Evolutionary conservation across 2,888 invertebrate genomes (phyloP), one percentile per base, ranked within the genome.

Genomic region (Epistrophella euchroma): DNA sequence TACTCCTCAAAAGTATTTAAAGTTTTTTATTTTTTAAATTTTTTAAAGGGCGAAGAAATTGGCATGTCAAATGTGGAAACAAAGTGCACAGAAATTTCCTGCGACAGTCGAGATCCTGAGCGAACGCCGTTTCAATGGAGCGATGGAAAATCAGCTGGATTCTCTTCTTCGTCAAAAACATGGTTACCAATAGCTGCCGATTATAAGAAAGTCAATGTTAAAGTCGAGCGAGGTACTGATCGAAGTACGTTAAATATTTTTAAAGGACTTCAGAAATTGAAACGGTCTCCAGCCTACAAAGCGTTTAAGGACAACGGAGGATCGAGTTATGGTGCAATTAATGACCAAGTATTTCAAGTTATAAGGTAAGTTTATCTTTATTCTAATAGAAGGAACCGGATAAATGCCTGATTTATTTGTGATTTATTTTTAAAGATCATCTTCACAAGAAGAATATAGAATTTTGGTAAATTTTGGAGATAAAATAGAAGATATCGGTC

Each of bases 171-270:
- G 2, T 90, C 89, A 0, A 74, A 66, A 0, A 94, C 96, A 0
- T 96, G 96, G 96, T 90, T 96, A 10, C 96, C 96, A 0, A 93
- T 96, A 0, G 93, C 95, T 79, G 90, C 93, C 0, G 95, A 96
- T 89, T 96, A 94, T 89, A 89, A 88, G 83, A 93, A 92, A 11
- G 90, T 94, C 11, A 96, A 96, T 90, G 93, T 95, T 37, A 93
- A 91, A 55, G 92, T 91, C 0, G 94, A 96, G 89, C 94, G 93
- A 52, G 89, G 89, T 0, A 92, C 93, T 7, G 77, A 87, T 0
- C 91, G 93, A 4, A 95, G 95, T 62, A 94, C 95, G 84, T 94
- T 93, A 81, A 94, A 94, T 79, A 92, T 95, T 0, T 95, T 95
- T 88, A 94, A 94, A 89, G 91, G 91, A 0, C 89, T 95, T 72